A percentile compares a stretch with the other conserved stretches of the same genome.
Conservation (phyloP, 1,140 invertebrate species). For the Hyles euphorbiae region DNA sequence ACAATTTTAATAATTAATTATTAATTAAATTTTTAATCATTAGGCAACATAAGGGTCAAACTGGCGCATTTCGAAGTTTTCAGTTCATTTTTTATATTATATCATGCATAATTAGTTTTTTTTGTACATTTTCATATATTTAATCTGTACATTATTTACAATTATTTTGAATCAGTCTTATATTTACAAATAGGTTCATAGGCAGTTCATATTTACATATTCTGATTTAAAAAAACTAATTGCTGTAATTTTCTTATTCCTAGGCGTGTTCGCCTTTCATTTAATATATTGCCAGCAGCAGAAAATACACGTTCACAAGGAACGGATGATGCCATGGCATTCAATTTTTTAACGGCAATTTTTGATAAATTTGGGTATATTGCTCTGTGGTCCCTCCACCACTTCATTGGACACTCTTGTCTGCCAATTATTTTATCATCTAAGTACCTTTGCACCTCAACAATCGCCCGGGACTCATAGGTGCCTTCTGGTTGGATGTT, state of each 20-base stretch:
- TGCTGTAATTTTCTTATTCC: conserved; percentile 19
- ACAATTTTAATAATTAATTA: no score
- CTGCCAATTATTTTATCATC: conserved; percentile 15
- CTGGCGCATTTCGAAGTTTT: no score
- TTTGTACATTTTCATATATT: no score
- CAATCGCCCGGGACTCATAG: conserved; percentile 10
- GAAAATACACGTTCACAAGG: conserved; percentile 26
- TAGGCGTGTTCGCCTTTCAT: conserved; percentile 18
- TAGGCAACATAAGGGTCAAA: no score
- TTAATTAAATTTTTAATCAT: no score
- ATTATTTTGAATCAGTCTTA: no score
- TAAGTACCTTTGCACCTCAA: conserved; percentile 16
- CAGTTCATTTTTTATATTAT: no score
- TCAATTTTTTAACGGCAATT: conserved; percentile 14
- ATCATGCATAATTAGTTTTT: no score
- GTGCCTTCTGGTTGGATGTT: conserved; percentile 7
- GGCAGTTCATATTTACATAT: conserved; percentile 9
- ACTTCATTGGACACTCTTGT: conserved; percentile 9
- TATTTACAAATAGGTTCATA: no score
- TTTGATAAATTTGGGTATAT: conserved; percentile 14
- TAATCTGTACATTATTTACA: no score
- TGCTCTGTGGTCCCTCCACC: conserved; percentile 15
- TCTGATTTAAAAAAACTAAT: conserved; percentile 18
- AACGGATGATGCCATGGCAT: conserved; percentile 19
- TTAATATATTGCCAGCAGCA: conserved; percentile 14